Percentiles rank a stretch among this genome's conserved stretches.
Conservation (phyloP, 1,140 invertebrate genomes). For the Piezodorus guildinii region DNA sequence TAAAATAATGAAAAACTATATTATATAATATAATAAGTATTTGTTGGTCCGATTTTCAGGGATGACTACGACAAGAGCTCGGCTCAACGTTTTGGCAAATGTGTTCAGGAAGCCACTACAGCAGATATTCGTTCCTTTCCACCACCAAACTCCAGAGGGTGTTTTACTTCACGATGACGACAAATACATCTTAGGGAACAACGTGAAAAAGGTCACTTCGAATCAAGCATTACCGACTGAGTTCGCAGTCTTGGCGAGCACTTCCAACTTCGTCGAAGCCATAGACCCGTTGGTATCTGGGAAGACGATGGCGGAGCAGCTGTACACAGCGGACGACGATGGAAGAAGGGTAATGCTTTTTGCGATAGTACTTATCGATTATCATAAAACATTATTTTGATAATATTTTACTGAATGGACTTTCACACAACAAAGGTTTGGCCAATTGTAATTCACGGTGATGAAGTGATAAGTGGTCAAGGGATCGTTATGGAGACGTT, state of each 20-base stretch:
- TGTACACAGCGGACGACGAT: slow-evolving; percentile 7
- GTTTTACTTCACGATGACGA: not conserved
- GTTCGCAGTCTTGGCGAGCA: not conserved
- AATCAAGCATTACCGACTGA: slow-evolving; percentile 1
- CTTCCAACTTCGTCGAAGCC: slow-evolving; percentile 3
- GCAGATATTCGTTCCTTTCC: slow-evolving; percentile 7
- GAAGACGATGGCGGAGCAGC: not conserved
- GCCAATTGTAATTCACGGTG: slow-evolving; percentile 14
- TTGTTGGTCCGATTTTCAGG: no score
- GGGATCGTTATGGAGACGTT: not conserved
- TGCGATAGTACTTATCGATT: not conserved
- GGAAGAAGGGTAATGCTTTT: not conserved
- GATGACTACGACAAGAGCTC: slow-evolving; percentile 11
- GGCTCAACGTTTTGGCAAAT: slow-evolving; percentile 14
- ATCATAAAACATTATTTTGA: not conserved
- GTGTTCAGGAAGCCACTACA: slow-evolving; percentile 11
- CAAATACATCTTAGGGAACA: slow-evolving; percentile 4
- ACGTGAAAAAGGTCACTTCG: slow-evolving; percentile 2
- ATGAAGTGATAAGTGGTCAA: slow-evolving; percentile 1
- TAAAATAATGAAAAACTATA: no score
- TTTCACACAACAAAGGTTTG: not conserved
- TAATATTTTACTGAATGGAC: not conserved
- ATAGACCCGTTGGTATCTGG: not conserved
- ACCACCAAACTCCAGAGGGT: not conserved
- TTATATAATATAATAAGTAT: no score